Evolutionary conservation across 2,797 vertebrate genomes (phyloP), one percentile per base, ranked within the genome.

Genomic region (Atherinosoma microstoma): DNA sequence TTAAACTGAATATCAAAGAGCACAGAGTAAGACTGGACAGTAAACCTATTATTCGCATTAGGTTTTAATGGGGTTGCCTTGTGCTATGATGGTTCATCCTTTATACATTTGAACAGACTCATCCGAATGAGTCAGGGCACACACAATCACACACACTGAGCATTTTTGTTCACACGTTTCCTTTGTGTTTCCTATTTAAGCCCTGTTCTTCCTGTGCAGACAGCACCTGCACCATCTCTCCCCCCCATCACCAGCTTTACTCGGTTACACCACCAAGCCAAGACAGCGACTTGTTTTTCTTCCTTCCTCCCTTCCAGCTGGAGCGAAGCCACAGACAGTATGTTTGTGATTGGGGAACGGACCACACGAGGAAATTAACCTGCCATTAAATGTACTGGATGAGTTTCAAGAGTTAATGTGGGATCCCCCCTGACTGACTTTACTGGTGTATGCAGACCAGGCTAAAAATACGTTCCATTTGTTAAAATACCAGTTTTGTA

Each of bases 181-280:
- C 85, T 81, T 56, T 84, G 64, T 69, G 63, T 76, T 89, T 90
- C 88, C 88, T 72, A 63, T 76, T 72, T 71, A 20, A 70, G 76
- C 82, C 63, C 74, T 0, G 59, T 64, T 84, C 76, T 88, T 92
- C 88, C 91, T 85, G 89, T 70, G 78, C 86, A 83, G 80, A 87
- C 86, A 77, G 63, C 89, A 94, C 91, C 90, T 92, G 90, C 85
- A 84, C 70, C 65, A 49, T 56, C 61, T 30, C 65, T n/a, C n/a
- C 72, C 40, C 61, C 71, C 65, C 1, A 29, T 67, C 71, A 35
- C 64, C 78, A 69, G 60, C 47, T 78, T 66, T 68, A n/a, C 70
- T 76, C 36, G 58, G 49, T 58, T 45, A 32, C 67, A 63, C 20
- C 40, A 63, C 36, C 3, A 34, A 78, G 72, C 62, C 47, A 58